Evolutionary conservation across 1,140 invertebrate species (phyloP).

Genomic region (Berghia stephanieae): DNA sequence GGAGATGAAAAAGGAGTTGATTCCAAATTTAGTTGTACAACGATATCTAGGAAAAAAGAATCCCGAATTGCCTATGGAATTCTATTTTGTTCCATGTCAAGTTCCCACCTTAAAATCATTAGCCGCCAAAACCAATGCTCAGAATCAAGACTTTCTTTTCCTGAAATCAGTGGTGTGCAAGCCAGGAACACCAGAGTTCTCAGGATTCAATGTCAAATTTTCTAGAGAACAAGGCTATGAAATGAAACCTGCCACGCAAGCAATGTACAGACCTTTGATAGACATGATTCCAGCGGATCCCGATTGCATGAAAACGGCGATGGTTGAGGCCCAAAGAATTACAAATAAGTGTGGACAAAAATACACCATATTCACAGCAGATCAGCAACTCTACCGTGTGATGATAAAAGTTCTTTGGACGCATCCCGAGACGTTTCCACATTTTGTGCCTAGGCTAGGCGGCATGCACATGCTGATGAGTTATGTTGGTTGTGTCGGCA

Average conservation of each 20-base stretch:
- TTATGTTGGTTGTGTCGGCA: too few species aligned
- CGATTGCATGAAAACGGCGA: constrained; percentile 38
- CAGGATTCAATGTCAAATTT: background rate
- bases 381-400: constrained; percentile 35
- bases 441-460: constrained; percentile 36
- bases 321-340: too few species aligned
- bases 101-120: too few species aligned
- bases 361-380: constrained; percentile 27
- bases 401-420: constrained; percentile 30
- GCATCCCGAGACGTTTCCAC: constrained; percentile 31
- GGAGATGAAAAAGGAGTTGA: too few species aligned
- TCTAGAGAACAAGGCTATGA: background rate
- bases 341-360: too few species aligned
- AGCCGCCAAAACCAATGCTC: too few species aligned
- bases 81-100: too few species aligned
- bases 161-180: too few species aligned
- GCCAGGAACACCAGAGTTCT: background rate
- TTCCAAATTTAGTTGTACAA: too few species aligned
- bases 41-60: too few species aligned
- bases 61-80: too few species aligned
- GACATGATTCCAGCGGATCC: constrained; percentile 39
- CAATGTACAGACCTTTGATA: constrained; percentile 40
- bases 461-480: constrained; percentile 48
- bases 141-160: too few species aligned
- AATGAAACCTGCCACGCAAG: constrained; percentile 32